Evolutionary conservation across 2,888 invertebrate genomes (phyloP), one percentile per base, ranked within the genome.

Genomic region (Ormyrus pomaceus): DNA sequence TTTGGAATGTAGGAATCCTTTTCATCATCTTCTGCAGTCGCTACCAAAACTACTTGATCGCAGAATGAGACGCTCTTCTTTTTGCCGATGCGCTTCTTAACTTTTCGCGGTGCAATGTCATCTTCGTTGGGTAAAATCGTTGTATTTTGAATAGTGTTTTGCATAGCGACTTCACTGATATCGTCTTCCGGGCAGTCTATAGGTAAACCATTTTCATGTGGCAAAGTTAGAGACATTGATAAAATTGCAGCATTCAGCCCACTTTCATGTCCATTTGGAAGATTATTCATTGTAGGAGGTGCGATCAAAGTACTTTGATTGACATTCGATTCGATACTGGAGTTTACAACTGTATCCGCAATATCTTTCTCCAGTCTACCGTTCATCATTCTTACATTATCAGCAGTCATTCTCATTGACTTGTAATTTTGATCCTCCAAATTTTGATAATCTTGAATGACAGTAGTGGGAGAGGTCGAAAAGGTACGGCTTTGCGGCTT

Each of bases 11-110:
- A 97, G 85, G 95, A 95, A 82, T 97, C 97, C 82, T 96, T 96
- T 90, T 97, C 97, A 87, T 97, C 96, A 85, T 97, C 97, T 86
- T 98, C 97, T 0, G 97, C 97, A 0, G 97, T 97, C 5, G 98
- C 97, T 10, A 98, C 97, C 77, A 98, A 91, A 82, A 97, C 97
- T 0, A 98, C 97, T 91, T 98, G 97, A 89, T 98, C 98, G 87
- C 97, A 98, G 91, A 98, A 98, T 0, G 98, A 97, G 5, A 98
- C 98, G 79, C 96, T 97, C 90, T 98, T 98, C 93, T 97, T 97
- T 88, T 96, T 96, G 0, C 94, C 93, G 79, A 95, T 93, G 71
- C 93, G 92, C 8, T 91, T 90, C 78, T 90, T 91, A 0, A 91
- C 90, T 83, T 93, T 93, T 10, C 91, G 91, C 80, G 92, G 88